Evolutionary conservation across 2,113 vertebrate genomes (phyloP).

Genomic region (Tragelaphus scriptus): DNA sequence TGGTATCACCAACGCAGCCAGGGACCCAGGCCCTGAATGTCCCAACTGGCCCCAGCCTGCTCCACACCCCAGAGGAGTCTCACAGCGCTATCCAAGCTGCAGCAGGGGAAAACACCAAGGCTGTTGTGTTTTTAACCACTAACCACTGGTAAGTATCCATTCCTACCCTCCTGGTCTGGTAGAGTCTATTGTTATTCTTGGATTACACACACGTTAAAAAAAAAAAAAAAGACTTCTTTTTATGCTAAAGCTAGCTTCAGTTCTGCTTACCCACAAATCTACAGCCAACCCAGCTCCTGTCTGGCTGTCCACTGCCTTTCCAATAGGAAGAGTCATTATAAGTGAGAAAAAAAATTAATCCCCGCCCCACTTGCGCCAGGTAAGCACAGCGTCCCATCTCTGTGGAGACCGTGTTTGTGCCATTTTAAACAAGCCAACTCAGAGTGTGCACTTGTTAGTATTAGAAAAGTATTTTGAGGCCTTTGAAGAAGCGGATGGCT

Average conservation of each 20-base stretch:
- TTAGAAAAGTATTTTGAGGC: constrained; percentile 79
- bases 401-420: constrained; percentile 65
- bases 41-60: not conserved
- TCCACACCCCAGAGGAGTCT: not conserved
- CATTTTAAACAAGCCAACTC: constrained; percentile 66
- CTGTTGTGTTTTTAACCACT: not conserved
- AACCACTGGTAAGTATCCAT: not conserved
- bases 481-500: constrained; percentile 80
- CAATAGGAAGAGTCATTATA: constrained; percentile 70
- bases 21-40: not conserved
- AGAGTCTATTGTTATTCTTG: constrained; percentile 61
- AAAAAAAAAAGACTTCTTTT: not conserved
- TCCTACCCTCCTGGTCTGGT: constrained; percentile 70
- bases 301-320: constrained; percentile 75
- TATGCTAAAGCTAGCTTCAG: constrained; percentile 69
- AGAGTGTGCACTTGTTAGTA: constrained; percentile 72
- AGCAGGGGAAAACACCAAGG: not conserved
- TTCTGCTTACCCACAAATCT: constrained; percentile 71
- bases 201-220: constrained; percentile 43
- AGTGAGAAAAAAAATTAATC: constrained; percentile 3
- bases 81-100: not conserved
- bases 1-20: not conserved
- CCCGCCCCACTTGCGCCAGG: not conserved
- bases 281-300: constrained; percentile 41
- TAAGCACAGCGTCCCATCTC: constrained; percentile 75